A percentile compares a stretch with the other conserved stretches of the same genome.
phyloP scores from a whole-genome alignment of 2,797 vertebrate genomes.

The Dipus sagitta region DNA sequence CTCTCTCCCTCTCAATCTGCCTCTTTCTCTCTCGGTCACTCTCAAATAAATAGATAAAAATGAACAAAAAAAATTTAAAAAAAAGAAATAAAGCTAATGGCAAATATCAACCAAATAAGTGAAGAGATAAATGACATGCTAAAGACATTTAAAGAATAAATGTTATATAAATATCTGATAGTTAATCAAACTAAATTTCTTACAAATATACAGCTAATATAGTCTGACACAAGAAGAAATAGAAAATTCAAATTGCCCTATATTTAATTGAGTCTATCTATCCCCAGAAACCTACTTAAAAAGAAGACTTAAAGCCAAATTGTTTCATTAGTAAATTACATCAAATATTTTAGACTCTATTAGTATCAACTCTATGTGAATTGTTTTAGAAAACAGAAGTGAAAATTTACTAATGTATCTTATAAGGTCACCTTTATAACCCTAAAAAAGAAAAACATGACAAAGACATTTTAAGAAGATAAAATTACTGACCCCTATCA shows the following conservation, averaged over 20 bases:
- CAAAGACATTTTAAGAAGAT: not conserved
- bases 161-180: not conserved
- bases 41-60: too few species aligned
- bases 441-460: slow-evolving; percentile 5
- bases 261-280: not conserved
- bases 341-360: not conserved
- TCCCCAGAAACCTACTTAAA: not conserved
- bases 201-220: not conserved
- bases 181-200: not conserved
- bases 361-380: not conserved
- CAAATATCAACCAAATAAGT: not conserved
- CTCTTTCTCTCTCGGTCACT: too few species aligned
- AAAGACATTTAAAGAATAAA: not conserved
- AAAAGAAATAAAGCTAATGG: not conserved
- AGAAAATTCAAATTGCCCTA: slow-evolving; percentile 19
- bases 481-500: not conserved
- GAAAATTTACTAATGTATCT: not conserved
- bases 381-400: slow-evolving; percentile 5
- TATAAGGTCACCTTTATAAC: not conserved
- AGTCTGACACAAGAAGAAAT: slow-evolving; percentile 51
- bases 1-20: too few species aligned
- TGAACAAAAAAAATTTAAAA: too few species aligned
- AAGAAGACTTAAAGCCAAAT: not conserved
- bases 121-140: slow-evolving; percentile 5
- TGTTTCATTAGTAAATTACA: slow-evolving; percentile 10